These are phyloP conservation scores for Bothrops jararaca DNA, from an alignment of 2,113 vertebrate species.

Conservation along the genomic window DNA sequence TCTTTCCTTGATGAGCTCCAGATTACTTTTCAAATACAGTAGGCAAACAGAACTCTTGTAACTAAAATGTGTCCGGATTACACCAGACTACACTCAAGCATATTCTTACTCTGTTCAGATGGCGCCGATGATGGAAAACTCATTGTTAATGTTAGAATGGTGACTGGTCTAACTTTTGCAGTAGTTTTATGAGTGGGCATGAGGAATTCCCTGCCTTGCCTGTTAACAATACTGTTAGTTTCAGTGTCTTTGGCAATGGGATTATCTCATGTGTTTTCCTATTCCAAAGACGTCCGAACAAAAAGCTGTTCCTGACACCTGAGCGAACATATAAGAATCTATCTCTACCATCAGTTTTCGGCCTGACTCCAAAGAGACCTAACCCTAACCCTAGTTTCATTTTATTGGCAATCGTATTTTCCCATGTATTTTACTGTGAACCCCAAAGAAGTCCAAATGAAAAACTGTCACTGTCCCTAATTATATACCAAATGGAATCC, in stretches of 20 bases:
- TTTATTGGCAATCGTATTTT: background rate
- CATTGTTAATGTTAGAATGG: background rate
- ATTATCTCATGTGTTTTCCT: background rate
- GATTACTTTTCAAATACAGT: background rate
- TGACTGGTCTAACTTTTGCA: background rate
- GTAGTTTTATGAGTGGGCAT: background rate
- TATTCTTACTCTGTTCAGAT: background rate
- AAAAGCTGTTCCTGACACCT: background rate
- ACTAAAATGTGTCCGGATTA: background rate
- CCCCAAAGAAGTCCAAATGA: background rate
- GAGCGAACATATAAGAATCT: background rate
- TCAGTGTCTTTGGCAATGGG: background rate
- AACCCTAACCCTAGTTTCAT: background rate
- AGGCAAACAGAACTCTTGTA: background rate
- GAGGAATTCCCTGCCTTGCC: background rate
- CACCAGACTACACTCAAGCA: background rate
- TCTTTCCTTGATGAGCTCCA: background rate
- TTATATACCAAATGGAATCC: no score
- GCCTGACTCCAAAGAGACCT: background rate
- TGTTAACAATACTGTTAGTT: background rate
- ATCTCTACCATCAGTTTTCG: background rate
- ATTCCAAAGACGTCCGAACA: background rate
- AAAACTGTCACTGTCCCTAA: background rate
- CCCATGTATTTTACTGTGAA: background rate
- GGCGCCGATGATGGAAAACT: background rate